phyloP scores from a whole-genome alignment of 1,140 invertebrate species.

The Scaptodrosophila lebanonensis region DNA sequence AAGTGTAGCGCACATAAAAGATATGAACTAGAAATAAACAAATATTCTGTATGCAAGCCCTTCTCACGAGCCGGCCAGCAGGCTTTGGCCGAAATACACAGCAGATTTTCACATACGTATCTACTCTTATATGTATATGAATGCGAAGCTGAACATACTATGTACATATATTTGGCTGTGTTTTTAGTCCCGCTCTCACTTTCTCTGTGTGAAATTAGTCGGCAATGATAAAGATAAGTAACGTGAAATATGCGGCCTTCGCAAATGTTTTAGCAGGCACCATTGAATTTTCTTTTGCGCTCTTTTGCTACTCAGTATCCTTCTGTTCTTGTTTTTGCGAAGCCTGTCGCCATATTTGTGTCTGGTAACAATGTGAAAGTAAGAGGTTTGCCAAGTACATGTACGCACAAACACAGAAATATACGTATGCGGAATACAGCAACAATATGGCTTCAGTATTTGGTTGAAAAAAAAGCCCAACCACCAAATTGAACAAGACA shows the following conservation, averaged over 20 bases:
- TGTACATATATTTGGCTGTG: constrained; percentile 1
- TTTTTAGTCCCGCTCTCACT: not conserved
- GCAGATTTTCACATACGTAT: not conserved
- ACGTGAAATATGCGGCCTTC: constrained; percentile 72
- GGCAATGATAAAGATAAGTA: constrained; percentile 75
- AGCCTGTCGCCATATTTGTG: constrained; percentile 61
- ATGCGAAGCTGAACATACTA: not conserved
- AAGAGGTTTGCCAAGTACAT: constrained; percentile 39
- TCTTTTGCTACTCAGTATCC: constrained; percentile 30
- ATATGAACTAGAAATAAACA: constrained; percentile 76
- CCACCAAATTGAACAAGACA: constrained; percentile 48
- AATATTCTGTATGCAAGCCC: constrained; percentile 55
- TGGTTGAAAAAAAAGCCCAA: constrained; percentile 12
- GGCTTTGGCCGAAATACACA: not conserved
- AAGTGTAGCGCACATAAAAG: constrained; percentile 70
- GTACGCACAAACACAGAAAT: not conserved
- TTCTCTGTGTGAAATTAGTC: constrained; percentile 62
- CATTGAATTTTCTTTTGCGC: constrained; percentile 53
- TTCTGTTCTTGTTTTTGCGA: constrained; percentile 11
- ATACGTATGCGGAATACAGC: constrained; percentile 8
- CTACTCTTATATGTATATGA: not conserved
- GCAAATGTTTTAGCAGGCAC: constrained; percentile 62
- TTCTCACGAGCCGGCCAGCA: not conserved
- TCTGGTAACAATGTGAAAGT: too few species aligned
- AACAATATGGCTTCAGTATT: constrained; percentile 28